A percentile compares a stretch with the other conserved stretches of the same genome.
phyloP scores from a whole-genome alignment of 2,888 invertebrate genomes.

The Brachypalpus laphriformis region DNA sequence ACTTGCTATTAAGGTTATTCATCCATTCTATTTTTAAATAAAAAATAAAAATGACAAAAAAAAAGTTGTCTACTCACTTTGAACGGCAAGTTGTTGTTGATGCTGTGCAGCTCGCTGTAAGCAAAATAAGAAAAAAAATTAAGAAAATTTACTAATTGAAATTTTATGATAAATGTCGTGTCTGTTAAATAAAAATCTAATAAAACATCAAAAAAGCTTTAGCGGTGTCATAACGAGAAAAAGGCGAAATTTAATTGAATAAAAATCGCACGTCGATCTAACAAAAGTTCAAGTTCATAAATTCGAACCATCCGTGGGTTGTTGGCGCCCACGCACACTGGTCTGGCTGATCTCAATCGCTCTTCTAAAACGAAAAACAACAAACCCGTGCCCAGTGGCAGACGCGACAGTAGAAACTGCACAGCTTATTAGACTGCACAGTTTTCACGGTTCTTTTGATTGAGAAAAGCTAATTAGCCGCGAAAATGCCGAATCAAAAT shows the following conservation, averaged over 20 bases:
- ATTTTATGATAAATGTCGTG: background rate
- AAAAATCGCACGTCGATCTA: background rate
- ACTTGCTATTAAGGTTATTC: conserved; percentile 76
- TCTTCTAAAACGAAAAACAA: background rate
- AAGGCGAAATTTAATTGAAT: background rate
- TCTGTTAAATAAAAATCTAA: background rate
- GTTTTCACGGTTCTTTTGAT: background rate
- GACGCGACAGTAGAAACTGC: background rate
- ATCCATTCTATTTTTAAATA: background rate
- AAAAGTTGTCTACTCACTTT: conserved; percentile 80
- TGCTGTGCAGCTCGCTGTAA: conserved; percentile 88
- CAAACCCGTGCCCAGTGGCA: background rate
- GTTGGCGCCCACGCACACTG: background rate
- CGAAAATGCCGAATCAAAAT: conserved; percentile 6
- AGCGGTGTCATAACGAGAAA: background rate
- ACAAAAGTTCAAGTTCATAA: background rate
- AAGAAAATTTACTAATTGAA: conserved; percentile 17
- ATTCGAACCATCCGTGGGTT: background rate
- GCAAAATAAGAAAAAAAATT: conserved; percentile 78
- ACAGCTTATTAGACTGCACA: background rate
- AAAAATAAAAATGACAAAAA: conserved; percentile 16
- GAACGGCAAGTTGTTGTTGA: conserved; percentile 86
- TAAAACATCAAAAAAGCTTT: background rate
- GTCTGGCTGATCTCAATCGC: too few species aligned
- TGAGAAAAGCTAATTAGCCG: conserved; percentile 9